Evolutionary conservation across 2,888 invertebrate genomes (phyloP).

Genomic region (Trissolcus brochymenae): DNA sequence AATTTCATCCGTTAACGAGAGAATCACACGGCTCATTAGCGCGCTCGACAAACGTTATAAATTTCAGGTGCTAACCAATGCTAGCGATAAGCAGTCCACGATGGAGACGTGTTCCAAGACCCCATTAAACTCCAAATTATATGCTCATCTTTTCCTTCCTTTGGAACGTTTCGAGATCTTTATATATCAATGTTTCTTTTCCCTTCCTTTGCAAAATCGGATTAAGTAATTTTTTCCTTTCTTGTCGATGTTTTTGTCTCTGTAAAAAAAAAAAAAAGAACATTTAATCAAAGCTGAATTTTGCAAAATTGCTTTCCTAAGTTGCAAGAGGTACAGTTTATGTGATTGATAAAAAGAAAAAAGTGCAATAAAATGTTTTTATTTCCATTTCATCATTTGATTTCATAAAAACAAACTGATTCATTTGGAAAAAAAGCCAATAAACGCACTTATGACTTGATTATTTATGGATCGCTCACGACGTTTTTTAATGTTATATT

Average conservation of each 20-base stretch:
- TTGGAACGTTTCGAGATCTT: background rate
- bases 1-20: slow-evolving; percentile 69
- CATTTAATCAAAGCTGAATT: too few species aligned
- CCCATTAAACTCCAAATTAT: slow-evolving; percentile 38
- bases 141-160: slow-evolving; percentile 4
- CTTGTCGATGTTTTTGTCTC: background rate
- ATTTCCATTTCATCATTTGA: background rate
- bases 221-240: background rate
- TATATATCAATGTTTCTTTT: background rate
- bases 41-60: slow-evolving; percentile 49
- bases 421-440: slow-evolving; percentile 7
- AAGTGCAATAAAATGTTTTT: background rate
- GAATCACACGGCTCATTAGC: slow-evolving; percentile 67
- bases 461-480: slow-evolving; percentile 11
- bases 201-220: background rate
- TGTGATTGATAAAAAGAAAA: background rate
- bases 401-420: background rate
- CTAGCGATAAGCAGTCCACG: slow-evolving; percentile 28
- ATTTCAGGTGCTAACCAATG: slow-evolving; percentile 46
- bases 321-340: too few species aligned
- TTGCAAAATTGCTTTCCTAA: too few species aligned
- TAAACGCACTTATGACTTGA: slow-evolving; percentile 11
- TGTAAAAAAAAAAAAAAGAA: background rate
- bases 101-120: slow-evolving; percentile 32
- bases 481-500: slow-evolving; percentile 32